Conservation (phyloP, 1,140 invertebrate species). For the Sarcophaga peregrina region DNA sequence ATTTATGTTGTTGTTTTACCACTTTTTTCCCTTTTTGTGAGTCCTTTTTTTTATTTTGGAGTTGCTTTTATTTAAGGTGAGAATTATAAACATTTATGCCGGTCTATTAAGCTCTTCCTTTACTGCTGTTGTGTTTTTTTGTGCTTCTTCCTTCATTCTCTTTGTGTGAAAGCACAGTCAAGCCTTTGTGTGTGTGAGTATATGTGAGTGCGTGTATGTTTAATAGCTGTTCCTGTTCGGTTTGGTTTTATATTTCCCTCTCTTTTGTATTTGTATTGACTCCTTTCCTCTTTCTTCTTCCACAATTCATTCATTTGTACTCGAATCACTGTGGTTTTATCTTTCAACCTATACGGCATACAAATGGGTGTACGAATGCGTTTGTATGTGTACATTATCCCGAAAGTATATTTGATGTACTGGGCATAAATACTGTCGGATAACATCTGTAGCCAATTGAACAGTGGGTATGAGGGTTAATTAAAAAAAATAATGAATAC, state of each 20-base stretch:
- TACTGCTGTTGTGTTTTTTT: constrained; percentile 14
- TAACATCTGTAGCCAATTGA: constrained; percentile 13
- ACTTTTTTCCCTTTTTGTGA: background rate
- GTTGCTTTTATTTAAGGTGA: constrained; percentile 22
- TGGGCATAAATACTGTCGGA: constrained; percentile 8
- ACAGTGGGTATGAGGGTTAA: too few relatives aligned
- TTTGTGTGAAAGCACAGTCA: too few relatives aligned
- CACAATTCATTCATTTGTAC: background rate
- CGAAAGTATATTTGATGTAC: background rate
- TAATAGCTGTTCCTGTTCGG: background rate
- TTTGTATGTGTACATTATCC: background rate
- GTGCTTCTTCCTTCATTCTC: background rate
- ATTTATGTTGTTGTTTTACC: background rate
- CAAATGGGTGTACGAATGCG: background rate
- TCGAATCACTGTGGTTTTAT: constrained; percentile 16
- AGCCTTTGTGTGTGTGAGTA: background rate
- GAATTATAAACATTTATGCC: constrained; percentile 34
- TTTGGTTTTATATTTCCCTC: background rate
- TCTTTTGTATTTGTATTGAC: background rate
- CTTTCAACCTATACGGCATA: background rate
- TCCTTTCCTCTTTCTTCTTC: background rate
- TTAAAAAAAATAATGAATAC: too few relatives aligned
- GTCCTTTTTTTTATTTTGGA: background rate
- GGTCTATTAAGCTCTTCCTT: constrained; percentile 30
- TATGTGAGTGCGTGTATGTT: background rate